Evolutionary conservation across 2,888 invertebrate genomes (phyloP), one percentile per base, ranked within the genome.

Genomic region (Sinopyrophorus schimmeli): DNA sequence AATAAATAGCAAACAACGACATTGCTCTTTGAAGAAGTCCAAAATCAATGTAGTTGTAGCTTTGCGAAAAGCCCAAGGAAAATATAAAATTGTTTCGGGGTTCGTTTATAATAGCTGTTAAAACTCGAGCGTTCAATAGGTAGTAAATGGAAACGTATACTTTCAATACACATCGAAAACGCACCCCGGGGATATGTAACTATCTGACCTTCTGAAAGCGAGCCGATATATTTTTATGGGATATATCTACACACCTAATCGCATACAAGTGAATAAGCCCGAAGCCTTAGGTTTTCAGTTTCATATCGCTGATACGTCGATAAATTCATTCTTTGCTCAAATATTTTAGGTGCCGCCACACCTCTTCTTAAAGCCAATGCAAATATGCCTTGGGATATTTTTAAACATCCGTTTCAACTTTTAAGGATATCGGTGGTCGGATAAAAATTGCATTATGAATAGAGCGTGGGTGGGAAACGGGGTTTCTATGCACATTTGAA

Each of bases 131-230:
- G 20, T 15, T 26, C 43, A 31, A 43, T 41, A 47, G 31, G 16
- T 32, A 42, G 35, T 42, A 49, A 49, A 49, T 49, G 43, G 43
- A 37, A 49, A 49, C 38, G 31, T 48, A 48, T 34, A 38, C 49
- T 38, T 46, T 50, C 50, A 50, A 50, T 50, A 46, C 46, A 46
- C 35, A 44, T 26, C 31, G 46, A 40, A 44, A 50, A 50, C 35
- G 42, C 35, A 44, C 50, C 50, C 50, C 20, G 28, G 44, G 37
- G 50, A 46, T 35, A 41, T 46, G 44, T 46, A 50, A 50, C 50
- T 50, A 50, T 50, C 50, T 44, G 50, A 44, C 50, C 50, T 44
- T 46, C 44, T 50, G 41, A 50, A 44, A 50, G 50, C 44, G 44
- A 46, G 30, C 35, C 50, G 50, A 50, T 50, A 46, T 46, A 50